Conservation (phyloP, 1,140 invertebrate species). For the Scaptomyza hsui region DNA sequence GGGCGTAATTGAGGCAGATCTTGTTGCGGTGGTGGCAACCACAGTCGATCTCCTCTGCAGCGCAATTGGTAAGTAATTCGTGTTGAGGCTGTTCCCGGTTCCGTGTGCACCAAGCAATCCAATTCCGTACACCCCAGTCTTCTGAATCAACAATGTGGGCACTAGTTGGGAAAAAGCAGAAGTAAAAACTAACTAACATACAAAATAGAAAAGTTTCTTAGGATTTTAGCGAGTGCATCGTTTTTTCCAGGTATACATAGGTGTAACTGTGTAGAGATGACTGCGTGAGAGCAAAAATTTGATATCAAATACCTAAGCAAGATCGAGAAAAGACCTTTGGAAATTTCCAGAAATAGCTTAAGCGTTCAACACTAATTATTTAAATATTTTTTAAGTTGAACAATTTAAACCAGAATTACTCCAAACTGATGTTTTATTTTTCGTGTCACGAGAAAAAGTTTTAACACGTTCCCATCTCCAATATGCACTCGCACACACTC, state of each 20-base stretch:
- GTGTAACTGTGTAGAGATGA: constrained; percentile 7
- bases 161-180: constrained; percentile 23
- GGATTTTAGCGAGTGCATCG: constrained; percentile 34
- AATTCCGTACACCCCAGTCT: constrained; percentile 15
- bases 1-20: constrained; percentile 52
- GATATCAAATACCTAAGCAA: too few species aligned
- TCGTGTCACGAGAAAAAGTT: neutral
- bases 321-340: too few species aligned
- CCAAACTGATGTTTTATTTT: neutral
- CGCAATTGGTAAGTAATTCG: constrained; percentile 77
- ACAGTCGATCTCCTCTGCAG: constrained; percentile 78
- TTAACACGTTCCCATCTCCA: constrained; percentile 31
- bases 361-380: too few species aligned
- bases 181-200: neutral
- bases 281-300: neutral
- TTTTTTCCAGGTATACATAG: constrained; percentile 5
- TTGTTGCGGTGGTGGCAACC: constrained; percentile 62
- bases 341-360: too few species aligned
- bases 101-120: constrained; percentile 15
- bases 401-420: too few species aligned
- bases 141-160: constrained; percentile 30
- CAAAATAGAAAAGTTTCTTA: constrained; percentile 25
- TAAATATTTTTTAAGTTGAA: too few species aligned
- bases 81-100: constrained; percentile 76
- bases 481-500: constrained; percentile 21